Conservation (phyloP, 1,140 invertebrate genomes). For the Drosophila pandora region DNA sequence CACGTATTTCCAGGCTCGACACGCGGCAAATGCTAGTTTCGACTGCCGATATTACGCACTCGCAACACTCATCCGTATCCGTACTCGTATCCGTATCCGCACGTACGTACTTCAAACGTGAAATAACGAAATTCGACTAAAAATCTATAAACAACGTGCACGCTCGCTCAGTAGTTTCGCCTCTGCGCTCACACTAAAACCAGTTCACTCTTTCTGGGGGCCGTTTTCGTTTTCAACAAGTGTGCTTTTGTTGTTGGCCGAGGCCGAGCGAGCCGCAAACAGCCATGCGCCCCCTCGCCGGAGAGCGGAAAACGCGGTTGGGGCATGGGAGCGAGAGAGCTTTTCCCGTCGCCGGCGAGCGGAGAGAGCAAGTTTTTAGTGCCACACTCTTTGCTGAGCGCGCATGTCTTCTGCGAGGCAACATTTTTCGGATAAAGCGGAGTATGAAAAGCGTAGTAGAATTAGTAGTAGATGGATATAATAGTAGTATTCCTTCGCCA, state of each 20-base stretch:
- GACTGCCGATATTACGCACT: conserved; percentile 36
- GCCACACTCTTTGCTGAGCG: conserved; percentile 64
- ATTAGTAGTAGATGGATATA: conserved; percentile 57
- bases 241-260: conserved; percentile 78
- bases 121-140: conserved; percentile 67
- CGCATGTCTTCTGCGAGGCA: conserved; percentile 63
- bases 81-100: conserved; percentile 58
- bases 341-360: conserved; percentile 2
- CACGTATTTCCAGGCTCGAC: conserved; percentile 27
- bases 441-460: conserved; percentile 52
- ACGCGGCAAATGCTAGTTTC: conserved; percentile 52
- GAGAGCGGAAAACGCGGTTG: background rate
- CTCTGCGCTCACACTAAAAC: conserved; percentile 48
- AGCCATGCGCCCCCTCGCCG: conserved; percentile 50
- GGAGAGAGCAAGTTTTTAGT: conserved; percentile 1
- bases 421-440: conserved; percentile 9
- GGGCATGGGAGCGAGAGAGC: conserved; percentile 10
- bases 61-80: conserved; percentile 34
- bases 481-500: background rate
- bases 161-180: conserved; percentile 44
- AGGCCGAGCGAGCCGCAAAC: conserved; percentile 32
- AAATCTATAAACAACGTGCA: conserved; percentile 82
- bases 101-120: conserved; percentile 19
- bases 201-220: conserved; percentile 66
- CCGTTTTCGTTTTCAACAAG: conserved; percentile 83